These are phyloP conservation scores for Trichomalopsis sarcophagae DNA, from an alignment of 1,140 invertebrate genomes.

Conservation along the genomic window DNA sequence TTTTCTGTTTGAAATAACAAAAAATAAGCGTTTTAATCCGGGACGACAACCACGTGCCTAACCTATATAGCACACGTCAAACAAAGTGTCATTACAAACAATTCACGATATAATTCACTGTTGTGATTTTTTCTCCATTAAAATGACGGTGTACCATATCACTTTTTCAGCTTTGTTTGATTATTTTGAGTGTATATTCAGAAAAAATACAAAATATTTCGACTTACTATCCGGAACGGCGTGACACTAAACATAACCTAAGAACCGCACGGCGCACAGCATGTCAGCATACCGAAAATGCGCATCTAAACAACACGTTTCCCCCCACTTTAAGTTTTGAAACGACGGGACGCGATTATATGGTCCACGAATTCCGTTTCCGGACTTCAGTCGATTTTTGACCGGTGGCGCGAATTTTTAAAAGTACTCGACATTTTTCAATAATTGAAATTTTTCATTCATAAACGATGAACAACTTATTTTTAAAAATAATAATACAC, in stretches of 20 bases:
- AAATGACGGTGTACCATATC: background rate
- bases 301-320: background rate
- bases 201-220: background rate
- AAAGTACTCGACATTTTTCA: background rate
- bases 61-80: slow-evolving; percentile 36
- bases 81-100: background rate
- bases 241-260: slow-evolving; percentile 32
- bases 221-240: background rate
- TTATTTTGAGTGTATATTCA: slow-evolving; percentile 12
- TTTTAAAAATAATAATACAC: background rate
- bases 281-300: no score
- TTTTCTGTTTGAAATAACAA: slow-evolving; percentile 29
- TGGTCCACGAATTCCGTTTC: background rate
- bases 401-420: background rate
- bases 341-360: background rate
- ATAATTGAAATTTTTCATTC: background rate
- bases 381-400: background rate
- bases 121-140: background rate
- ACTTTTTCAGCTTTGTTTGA: background rate
- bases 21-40: background rate
- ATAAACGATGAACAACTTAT: background rate
- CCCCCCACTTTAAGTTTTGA: background rate
- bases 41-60: slow-evolving; percentile 47
- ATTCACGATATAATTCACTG: background rate
- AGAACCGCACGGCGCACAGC: background rate